Evolutionary conservation across 2,113 vertebrate genomes (phyloP), one percentile per base, ranked within the genome.

Genomic region (Trogon surrucura): DNA sequence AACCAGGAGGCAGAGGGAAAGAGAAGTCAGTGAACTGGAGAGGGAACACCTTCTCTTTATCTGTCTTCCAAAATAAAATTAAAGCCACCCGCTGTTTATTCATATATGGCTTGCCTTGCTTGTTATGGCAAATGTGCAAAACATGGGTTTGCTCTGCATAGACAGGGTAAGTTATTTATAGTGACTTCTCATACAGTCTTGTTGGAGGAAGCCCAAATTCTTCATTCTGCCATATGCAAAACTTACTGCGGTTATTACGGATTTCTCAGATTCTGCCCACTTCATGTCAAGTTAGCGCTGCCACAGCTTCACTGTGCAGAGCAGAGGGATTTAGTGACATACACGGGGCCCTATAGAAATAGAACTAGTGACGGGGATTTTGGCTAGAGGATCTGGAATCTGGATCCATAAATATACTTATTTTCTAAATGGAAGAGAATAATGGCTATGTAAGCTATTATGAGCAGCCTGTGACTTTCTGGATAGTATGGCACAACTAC

Each of bases 181-280:
- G 77, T 36, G 26, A 41, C 11, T 95, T 91, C 56, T 77, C 57
- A 69, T 20, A n/a, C 67, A 71, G 60, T 5, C 75, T 77, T 58
- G 38, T 51, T 91, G 91, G 78, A 87, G 48, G 47, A 70, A 93
- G 61, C 93, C 74, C 91, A 90, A n/a, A 79, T 58, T 11, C 74
- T 70, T 65, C 57, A 3, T 57, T 56, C 74, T 91, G 78, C 72
- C 81, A 9, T 41, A 60, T 30, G 71, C 75, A 75, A 34, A 51
- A 73, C 54, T 64, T 48, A 29, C 54, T 62, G 53, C 71, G 65
- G 77, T 32, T 58, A 36, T 16, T 56, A 30, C 91, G 91, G 61
- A 26, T 47, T 78, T 81, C 82, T 79, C 74, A 58, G 85, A 12
- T 88, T 67, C 80, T 92, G 83, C 89, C 91, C 83, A 85, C 82